phyloP scores from a whole-genome alignment of 2,888 invertebrate species.

The Steinernema hermaphroditum region DNA sequence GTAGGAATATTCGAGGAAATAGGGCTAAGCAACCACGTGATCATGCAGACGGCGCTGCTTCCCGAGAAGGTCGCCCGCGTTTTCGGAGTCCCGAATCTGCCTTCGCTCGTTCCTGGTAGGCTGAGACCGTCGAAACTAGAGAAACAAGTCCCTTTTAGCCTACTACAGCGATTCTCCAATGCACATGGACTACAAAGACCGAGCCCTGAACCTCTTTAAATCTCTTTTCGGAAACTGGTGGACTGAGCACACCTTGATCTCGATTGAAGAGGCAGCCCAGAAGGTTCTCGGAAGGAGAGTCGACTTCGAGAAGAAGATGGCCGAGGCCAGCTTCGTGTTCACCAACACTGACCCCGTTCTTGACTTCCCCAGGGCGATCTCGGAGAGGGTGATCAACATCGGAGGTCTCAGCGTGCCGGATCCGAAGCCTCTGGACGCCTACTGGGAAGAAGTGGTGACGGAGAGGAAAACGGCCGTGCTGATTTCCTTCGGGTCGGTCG shows the following conservation, averaged over 20 bases:
- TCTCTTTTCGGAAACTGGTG: background rate
- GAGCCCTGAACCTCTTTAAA: background rate
- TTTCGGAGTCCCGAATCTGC: background rate
- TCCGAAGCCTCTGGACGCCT: too few species aligned
- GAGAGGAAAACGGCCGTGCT: constrained; percentile 33
- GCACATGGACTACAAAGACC: background rate
- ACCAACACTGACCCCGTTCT: constrained; percentile 32
- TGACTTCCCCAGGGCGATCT: constrained; percentile 29
- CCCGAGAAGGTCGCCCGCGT: background rate
- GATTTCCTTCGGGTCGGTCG: constrained; percentile 49
- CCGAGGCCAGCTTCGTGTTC: constrained; percentile 15
- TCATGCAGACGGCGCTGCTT: background rate
- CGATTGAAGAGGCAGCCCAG: background rate
- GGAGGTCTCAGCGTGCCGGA: constrained; percentile 12
- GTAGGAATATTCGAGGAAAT: background rate
- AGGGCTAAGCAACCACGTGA: background rate
- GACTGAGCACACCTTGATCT: background rate
- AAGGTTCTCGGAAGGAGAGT: background rate
- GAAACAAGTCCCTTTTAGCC: background rate
- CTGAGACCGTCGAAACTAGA: background rate
- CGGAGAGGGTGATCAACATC: constrained; percentile 28
- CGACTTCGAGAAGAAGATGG: background rate
- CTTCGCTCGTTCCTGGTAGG: background rate
- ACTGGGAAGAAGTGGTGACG: too few species aligned
- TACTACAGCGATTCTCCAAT: background rate